A percentile compares a stretch with the other conserved stretches of the same genome.
Conservation (phyloP, 2,888 invertebrate genomes). For the Punctoribates punctum region DNA sequence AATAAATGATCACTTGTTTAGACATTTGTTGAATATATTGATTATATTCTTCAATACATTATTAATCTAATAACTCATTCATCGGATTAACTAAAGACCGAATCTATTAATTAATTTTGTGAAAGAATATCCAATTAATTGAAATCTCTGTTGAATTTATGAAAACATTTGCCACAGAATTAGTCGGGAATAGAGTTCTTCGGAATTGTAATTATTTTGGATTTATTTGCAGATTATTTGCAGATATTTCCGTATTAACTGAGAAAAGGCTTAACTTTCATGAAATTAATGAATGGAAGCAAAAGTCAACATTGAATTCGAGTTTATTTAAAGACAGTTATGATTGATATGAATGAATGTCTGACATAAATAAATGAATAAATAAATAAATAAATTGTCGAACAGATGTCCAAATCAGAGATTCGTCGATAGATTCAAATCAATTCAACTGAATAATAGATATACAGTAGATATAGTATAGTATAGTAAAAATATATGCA, state of each 20-base stretch:
- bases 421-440: not conserved
- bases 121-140: too few relatives aligned
- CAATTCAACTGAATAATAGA: too few relatives aligned
- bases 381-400: not conserved
- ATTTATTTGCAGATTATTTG: not conserved
- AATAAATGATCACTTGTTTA: not conserved
- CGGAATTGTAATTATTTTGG: not conserved
- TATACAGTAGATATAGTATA: too few relatives aligned
- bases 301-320: not conserved
- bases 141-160: too few relatives aligned
- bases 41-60: not conserved
- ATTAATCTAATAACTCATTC: too few relatives aligned
- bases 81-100: too few relatives aligned
- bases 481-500: too few relatives aligned
- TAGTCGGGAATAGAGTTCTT: too few relatives aligned
- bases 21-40: not conserved
- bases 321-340: not conserved
- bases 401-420: not conserved
- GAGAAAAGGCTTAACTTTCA: not conserved
- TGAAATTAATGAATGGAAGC: not conserved
- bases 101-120: too few relatives aligned
- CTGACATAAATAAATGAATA: constrained; percentile 6
- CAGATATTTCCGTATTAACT: not conserved
- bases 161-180: too few relatives aligned
- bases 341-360: too few relatives aligned